Evolutionary conservation across 2,888 invertebrate genomes (phyloP), one percentile per base, ranked within the genome.

Genomic region (Tetragonula carbonaria): DNA sequence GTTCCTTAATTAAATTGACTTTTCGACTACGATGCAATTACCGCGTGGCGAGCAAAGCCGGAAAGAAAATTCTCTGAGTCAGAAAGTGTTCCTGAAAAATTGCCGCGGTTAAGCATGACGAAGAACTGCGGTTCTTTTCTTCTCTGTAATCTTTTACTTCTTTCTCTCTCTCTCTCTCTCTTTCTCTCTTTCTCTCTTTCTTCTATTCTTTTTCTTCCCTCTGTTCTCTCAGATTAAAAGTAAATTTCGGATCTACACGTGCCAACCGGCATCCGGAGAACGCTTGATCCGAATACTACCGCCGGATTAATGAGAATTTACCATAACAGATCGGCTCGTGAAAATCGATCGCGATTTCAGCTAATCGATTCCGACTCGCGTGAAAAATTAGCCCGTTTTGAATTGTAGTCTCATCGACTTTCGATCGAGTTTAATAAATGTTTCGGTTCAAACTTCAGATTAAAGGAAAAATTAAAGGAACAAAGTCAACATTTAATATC

Each of bases 1-100:
- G 80, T 71, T 80, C 80, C 65, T 71, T 82, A 82, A 80, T 80
- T 80, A 80, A 80, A 80, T 80, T 74, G 71, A 82, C 70, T 80
- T 82, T 80, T 80, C 66, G 74, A 71, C 80, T 65, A 70, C 55
- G 70, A 75, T 73, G 80, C 66, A 82, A 82, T 82, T 74, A 80
- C 65, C 63, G 28, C 57, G 65, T 51, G 28, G 70, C 21, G 55
- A 63, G 53, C 59, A 45, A 80, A 71, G 53, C 66, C 57, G 53
- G 65, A 65, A 67, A 82, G 74, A 59, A 80, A 82, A 82, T 55
- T 59, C 66, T 55, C 57, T 65, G 74, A 65, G 65, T 45, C 53
- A 63, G 70, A 59, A 74, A 59, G 70, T 66, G 70, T 65, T 74
- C 33, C 57, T 59, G 71, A 80, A 82, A 82, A 82, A 80, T 71